Evolutionary conservation across 2,888 invertebrate species (phyloP), one percentile per base, ranked within the genome.

Genomic region (Idaea aversata): DNA sequence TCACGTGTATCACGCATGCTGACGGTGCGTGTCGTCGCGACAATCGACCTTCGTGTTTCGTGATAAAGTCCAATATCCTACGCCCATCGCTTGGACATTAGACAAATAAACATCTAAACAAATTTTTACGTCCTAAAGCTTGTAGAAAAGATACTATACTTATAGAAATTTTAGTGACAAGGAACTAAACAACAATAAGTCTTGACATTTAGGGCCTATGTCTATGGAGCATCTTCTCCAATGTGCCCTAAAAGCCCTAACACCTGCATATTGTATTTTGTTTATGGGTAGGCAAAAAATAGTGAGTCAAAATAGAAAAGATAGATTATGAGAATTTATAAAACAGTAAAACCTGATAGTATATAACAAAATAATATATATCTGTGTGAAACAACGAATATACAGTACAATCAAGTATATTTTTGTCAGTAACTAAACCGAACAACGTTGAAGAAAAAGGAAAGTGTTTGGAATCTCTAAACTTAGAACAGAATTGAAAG

Each of bases 1-100:
- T 63, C 88, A 88, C 88, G 86, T 85, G 85, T 84, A 84, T 71
- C 83, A 82, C 85, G 87, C 90, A 87, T 87, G 88, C 82, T 78
- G 82, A 77, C 84, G 77, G 80, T 78, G 82, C 73, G 80, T 82
- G 77, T 78, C 79, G 75, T 70, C 70, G 72, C 78, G 75, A 74
- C 77, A 71, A 72, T 67, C 75, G 85, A 79, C 88, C 88, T 86
- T 86, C 87, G 72, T 58, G 65, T 65, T 73, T 73, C 68, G 69
- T 72, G 65, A 59, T 59, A 59, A 16, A 34, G 34, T 25, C 34
- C 16, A 59, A 25, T 59, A 59, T 59, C 10, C 47, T 7, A 47
- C 47, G 47, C 47, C 47, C 6, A 5, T 13, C 47, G 47, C 47
- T 25, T 10, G 47, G 7, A 47, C 47, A 47, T 47, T 10, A 13